Evolutionary conservation across 2,113 vertebrate genomes (phyloP).

Genomic region (Hiodon alosoides): DNA sequence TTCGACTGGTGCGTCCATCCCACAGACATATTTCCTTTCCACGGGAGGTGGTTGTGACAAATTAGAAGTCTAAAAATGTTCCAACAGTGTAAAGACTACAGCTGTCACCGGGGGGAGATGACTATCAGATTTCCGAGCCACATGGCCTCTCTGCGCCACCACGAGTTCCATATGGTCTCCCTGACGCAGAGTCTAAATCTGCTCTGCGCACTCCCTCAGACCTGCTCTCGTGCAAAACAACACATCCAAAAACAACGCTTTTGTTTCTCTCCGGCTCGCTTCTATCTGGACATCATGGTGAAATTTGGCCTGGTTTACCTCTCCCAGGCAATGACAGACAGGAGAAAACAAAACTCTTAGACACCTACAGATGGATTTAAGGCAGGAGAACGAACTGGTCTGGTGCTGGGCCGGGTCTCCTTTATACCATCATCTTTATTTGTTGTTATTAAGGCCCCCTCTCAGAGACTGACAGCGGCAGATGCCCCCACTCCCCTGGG

Average conservation of each 20-base stretch:
- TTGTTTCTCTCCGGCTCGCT: constrained; percentile 27
- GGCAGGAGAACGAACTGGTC: too few relatives aligned
- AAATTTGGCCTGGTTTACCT: background rate
- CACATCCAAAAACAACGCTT: background rate
- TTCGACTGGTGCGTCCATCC: constrained; percentile 47
- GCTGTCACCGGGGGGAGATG: constrained; percentile 75
- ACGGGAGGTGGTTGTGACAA: constrained; percentile 86
- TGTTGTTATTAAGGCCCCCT: too few relatives aligned
- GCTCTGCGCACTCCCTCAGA: constrained; percentile 31
- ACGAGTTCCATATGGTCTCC: constrained; percentile 81
- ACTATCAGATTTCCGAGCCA: constrained; percentile 81
- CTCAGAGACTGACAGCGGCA: background rate
- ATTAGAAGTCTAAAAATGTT: constrained; percentile 86
- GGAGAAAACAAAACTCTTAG: too few relatives aligned
- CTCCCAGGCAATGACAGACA: too few relatives aligned
- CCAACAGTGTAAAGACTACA: constrained; percentile 79
- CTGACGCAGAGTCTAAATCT: constrained; percentile 72
- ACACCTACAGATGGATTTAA: too few relatives aligned
- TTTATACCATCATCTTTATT: too few relatives aligned
- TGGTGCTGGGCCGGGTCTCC: too few relatives aligned
- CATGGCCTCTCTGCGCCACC: constrained; percentile 68
- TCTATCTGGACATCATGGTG: constrained; percentile 29
- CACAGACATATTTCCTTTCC: constrained; percentile 80
- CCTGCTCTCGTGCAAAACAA: constrained; percentile 39
- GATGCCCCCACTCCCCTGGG: background rate